Evolutionary conservation across 2,113 vertebrate species (phyloP), one percentile per base, ranked within the genome.

Genomic region (Boulengeromyrus knoepffleri): DNA sequence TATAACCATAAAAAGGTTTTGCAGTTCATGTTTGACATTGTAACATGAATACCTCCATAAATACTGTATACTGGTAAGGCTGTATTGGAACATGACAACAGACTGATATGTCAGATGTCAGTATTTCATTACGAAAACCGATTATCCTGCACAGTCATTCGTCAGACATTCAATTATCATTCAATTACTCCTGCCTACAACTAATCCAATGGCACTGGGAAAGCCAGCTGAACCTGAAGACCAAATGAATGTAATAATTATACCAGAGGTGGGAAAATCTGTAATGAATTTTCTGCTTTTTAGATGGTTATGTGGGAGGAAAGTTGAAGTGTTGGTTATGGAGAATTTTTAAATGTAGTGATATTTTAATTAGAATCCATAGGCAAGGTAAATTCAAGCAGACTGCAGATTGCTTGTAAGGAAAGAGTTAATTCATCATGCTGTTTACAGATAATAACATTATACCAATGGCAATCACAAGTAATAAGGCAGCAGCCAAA

Each of bases 111-210:
- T 91, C 88, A 88, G 70, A 52, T 77, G 24, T 85, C 50, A 62
- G 15, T 15, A 66, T 91, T 88, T 88, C 24, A 91, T 89, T 88
- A 90, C 27, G 62, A 74, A 91, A 91, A 88, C 42, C 31, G 87
- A 91, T 91, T 88, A 88, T 90, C 53, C 89, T 45, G 84, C 85
- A 91, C 88, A 89, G 85, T 53, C 53, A 85, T 24, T 74, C 46
- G 39, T 85, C 74, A 91, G 66, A 58, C 86, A 88, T 90, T 70
- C 80, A 70, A 86, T 90, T 70, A 74, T 77, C 50, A 36, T 74
- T 24, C 45, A n/a, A 15, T 56, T 62, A 27, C 24, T 42, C 39
- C 80, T 31, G 19, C 49, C 45, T 90, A 62, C 80, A 89, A 47
- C 88, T 90, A 87, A 85, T 42, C 66, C 89, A 91, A 90, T 83